These are phyloP conservation scores for Heliangelus exortis DNA, from an alignment of 2,797 vertebrate species.

Conservation along the genomic window DNA sequence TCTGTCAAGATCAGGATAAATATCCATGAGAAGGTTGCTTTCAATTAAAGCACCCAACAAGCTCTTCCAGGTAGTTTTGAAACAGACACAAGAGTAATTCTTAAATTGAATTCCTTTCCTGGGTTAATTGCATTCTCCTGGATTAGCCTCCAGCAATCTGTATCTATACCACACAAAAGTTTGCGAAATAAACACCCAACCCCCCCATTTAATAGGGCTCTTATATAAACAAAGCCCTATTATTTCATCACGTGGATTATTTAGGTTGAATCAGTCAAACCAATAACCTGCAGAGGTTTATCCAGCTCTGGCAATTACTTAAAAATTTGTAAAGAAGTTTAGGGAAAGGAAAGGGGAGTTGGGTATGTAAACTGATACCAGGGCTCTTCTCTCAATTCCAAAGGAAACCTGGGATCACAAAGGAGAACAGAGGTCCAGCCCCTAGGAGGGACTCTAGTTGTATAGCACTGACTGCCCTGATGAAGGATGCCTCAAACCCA, in stretches of 20 bases:
- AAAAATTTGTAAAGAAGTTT: background rate
- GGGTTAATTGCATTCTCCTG: background rate
- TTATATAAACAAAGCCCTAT: constrained; percentile 8
- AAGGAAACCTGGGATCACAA: background rate
- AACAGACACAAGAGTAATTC: background rate
- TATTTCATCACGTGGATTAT: background rate
- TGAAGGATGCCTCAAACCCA: background rate
- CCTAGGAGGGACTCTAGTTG: background rate
- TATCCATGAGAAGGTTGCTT: background rate
- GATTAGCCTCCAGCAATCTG: background rate
- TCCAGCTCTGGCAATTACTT: background rate
- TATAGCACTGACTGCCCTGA: background rate
- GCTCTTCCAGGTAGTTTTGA: background rate
- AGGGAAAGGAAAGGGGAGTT: background rate
- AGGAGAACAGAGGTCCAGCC: background rate
- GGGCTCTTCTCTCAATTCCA: background rate
- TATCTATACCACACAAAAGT: background rate
- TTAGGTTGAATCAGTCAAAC: background rate
- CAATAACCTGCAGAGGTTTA: background rate
- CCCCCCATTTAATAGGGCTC: background rate
- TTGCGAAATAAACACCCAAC: background rate
- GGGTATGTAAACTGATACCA: background rate
- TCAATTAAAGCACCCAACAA: background rate
- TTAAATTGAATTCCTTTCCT: background rate
- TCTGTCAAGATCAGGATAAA: background rate